Percentiles rank a stretch among this genome's conserved stretches.
Evolutionary conservation across 2,797 vertebrate genomes (phyloP).

Genomic region (Micrastur ruficollis): DNA sequence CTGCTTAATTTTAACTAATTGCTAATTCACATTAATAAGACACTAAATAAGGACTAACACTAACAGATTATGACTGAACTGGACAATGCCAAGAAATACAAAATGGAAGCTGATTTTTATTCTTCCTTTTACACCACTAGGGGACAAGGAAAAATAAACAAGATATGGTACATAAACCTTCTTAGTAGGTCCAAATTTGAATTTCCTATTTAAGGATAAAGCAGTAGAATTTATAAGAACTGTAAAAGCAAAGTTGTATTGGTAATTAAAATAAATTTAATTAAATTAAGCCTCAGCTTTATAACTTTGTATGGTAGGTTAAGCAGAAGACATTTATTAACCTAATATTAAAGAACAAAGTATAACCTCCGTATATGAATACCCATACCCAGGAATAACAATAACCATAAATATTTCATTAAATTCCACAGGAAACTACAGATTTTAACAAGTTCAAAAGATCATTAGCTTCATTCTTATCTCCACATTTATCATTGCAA

Average conservation of each 20-base stretch:
- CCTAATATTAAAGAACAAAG: neutral
- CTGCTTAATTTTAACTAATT: neutral
- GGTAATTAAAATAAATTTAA: neutral
- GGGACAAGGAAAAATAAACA: neutral
- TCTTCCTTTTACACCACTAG: neutral
- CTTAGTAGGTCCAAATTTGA: neutral
- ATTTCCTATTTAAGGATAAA: neutral
- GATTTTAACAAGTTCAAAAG: constrained; percentile 6
- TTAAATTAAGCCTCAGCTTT: neutral
- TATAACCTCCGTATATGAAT: neutral
- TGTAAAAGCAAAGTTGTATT: neutral
- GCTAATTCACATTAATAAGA: neutral
- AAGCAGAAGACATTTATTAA: constrained; percentile 14
- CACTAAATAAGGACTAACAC: neutral
- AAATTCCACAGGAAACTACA: neutral
- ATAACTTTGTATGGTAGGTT: neutral
- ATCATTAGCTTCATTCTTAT: neutral
- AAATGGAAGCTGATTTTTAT: neutral
- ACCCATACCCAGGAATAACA: neutral
- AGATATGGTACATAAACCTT: neutral
- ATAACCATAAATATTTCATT: neutral
- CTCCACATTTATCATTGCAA: neutral
- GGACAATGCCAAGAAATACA: neutral
- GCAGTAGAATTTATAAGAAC: neutral
- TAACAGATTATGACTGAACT: neutral